A percentile compares a stretch with the other conserved stretches of the same genome.
Evolutionary conservation across 2,888 invertebrate genomes (phyloP).

Genomic region (Hoplodrina ambigua): DNA sequence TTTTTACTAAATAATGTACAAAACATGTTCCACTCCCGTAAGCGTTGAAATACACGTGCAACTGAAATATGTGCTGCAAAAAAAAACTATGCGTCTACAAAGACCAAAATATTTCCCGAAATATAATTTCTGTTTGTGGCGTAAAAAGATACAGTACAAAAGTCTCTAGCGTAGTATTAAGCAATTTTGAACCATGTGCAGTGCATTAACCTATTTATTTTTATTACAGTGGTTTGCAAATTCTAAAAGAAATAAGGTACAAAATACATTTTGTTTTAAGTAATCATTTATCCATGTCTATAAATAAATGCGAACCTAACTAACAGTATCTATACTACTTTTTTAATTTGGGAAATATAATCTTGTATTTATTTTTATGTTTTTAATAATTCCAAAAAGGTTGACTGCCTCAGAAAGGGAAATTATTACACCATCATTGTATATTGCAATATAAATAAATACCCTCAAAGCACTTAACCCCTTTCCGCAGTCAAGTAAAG

Average conservation of each 20-base stretch:
- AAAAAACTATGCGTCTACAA: slow-evolving; percentile 30
- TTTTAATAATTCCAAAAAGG: not conserved
- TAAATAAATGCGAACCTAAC: too few species aligned
- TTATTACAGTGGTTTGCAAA: too few species aligned
- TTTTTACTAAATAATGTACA: slow-evolving; percentile 49
- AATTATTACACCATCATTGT: not conserved
- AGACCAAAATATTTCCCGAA: not conserved
- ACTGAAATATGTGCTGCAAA: slow-evolving; percentile 34
- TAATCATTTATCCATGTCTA: too few species aligned
- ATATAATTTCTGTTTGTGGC: slow-evolving; percentile 4
- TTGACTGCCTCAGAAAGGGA: not conserved
- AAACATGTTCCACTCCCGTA: slow-evolving; percentile 35
- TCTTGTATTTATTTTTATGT: not conserved
- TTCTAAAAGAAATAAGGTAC: too few species aligned
- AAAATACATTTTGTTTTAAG: too few species aligned
- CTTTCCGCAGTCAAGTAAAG: slow-evolving; percentile 3
- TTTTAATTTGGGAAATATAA: too few species aligned
- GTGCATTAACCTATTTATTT: not conserved
- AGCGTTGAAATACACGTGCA: slow-evolving; percentile 32
- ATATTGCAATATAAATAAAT: not conserved
- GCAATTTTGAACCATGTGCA: not conserved
- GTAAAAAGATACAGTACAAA: slow-evolving; percentile 9
- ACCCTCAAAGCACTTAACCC: not conserved
- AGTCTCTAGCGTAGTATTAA: not conserved
- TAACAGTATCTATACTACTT: too few species aligned